These are phyloP conservation scores for Pachyrhynchus sulphureomaculatus DNA, from an alignment of 1,140 invertebrate species.

Conservation along the genomic window DNA sequence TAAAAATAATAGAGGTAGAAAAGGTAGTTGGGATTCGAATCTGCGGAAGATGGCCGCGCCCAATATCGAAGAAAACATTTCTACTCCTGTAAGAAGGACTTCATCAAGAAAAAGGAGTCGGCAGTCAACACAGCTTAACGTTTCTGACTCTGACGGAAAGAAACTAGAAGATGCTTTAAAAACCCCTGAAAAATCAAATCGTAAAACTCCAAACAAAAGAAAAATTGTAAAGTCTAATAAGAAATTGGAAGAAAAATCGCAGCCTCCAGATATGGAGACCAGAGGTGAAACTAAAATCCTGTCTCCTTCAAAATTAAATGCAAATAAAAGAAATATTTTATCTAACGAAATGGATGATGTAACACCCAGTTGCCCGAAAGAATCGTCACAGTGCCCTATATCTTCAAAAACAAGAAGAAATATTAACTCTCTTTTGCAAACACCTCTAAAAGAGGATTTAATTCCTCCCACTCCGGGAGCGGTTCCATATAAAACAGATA, in stretches of 20 bases:
- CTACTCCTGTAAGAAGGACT: neutral
- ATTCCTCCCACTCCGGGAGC: slow-evolving; percentile 38
- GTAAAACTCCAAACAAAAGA: slow-evolving; percentile 2
- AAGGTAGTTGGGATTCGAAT: slow-evolving; percentile 5
- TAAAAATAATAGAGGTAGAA: neutral
- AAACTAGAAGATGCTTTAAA: slow-evolving; percentile 24
- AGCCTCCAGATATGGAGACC: neutral
- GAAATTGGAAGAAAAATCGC: neutral
- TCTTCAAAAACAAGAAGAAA: slow-evolving; percentile 18
- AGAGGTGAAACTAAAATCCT: slow-evolving; percentile 29
- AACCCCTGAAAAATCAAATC: slow-evolving; percentile 10
- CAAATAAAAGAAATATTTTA: slow-evolving; percentile 34
- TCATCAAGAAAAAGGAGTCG: neutral
- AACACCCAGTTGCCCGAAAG: slow-evolving; percentile 18
- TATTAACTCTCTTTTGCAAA: slow-evolving; percentile 36
- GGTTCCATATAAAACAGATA: slow-evolving; percentile 16
- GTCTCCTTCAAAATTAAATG: slow-evolving; percentile 39
- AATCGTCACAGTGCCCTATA: neutral
- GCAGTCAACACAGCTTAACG: neutral
- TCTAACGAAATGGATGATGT: slow-evolving; percentile 14
- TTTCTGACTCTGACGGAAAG: slow-evolving; percentile 18
- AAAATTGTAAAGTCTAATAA: neutral
- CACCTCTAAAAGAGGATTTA: slow-evolving; percentile 40
- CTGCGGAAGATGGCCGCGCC: neutral
- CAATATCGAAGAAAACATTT: neutral